These are phyloP conservation scores for Macquaria australasica DNA, from an alignment of 2,113 vertebrate genomes.

Conservation along the genomic window DNA sequence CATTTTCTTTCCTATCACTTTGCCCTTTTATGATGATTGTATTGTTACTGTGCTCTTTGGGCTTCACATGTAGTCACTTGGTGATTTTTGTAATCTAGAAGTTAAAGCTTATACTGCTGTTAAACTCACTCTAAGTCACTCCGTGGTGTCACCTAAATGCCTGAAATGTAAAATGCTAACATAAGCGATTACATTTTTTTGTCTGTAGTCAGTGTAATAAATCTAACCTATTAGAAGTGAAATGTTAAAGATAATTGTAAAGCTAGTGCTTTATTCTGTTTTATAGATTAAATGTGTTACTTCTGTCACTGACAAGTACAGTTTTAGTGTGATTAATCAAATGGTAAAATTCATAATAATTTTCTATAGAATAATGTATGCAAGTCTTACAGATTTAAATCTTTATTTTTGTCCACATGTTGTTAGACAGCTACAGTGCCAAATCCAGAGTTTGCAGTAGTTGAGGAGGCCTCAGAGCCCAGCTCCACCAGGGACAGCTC, in stretches of 20 bases:
- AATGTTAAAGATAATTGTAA: neutral
- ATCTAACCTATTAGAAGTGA: constrained; percentile 2
- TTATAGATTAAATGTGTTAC: neutral
- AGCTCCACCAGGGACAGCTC: constrained; percentile 6
- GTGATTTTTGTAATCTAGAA: neutral
- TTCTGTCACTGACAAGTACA: neutral
- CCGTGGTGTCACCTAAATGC: neutral
- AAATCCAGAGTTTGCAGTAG: constrained; percentile 37
- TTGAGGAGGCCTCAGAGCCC: constrained; percentile 45
- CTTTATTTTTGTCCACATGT: neutral
- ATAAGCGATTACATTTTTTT: neutral
- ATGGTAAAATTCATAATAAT: neutral
- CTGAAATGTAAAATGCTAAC: constrained; percentile 18
- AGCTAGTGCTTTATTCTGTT: constrained; percentile 14
- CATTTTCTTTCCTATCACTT: constrained; percentile 14
- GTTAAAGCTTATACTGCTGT: neutral
- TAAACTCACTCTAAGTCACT: neutral
- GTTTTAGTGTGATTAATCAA: neutral
- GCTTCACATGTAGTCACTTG: neutral
- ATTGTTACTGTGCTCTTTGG: neutral
- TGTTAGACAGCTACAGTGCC: constrained; percentile 42
- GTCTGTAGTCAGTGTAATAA: neutral
- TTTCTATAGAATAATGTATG: neutral
- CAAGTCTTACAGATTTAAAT: neutral
- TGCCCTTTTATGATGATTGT: neutral